These are phyloP conservation scores for Patella caerulea DNA, from an alignment of 2,888 invertebrate species.

Conservation along the genomic window DNA sequence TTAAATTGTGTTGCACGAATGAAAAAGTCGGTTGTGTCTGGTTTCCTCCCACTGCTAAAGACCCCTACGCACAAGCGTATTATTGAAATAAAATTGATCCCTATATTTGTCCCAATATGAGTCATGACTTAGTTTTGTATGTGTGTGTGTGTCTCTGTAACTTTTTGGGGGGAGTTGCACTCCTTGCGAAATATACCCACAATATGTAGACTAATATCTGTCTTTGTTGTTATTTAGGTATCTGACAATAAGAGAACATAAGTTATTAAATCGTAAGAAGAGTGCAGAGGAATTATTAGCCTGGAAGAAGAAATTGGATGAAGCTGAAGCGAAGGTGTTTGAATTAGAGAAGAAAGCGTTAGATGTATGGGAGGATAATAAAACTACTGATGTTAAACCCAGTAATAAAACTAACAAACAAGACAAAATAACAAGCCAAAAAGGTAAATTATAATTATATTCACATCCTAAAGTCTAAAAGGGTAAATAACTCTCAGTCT, in stretches of 20 bases:
- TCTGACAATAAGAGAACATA: conserved; percentile 68
- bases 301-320: conserved; percentile 69
- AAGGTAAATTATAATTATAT: neutral
- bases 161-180: neutral
- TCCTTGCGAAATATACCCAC: neutral
- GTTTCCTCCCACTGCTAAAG: too few relatives aligned
- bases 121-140: too few relatives aligned
- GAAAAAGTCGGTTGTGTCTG: too few relatives aligned
- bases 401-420: conserved; percentile 25
- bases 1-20: neutral
- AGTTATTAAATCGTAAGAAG: conserved; percentile 64
- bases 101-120: too few relatives aligned
- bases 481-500: too few relatives aligned
- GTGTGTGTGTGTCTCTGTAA: too few relatives aligned
- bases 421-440: conserved; percentile 24
- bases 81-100: too few relatives aligned
- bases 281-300: conserved; percentile 69
- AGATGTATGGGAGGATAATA: conserved; percentile 48
- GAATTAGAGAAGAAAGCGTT: conserved; percentile 67
- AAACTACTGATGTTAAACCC: neutral
- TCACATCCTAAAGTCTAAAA: too few relatives aligned
- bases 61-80: too few relatives aligned
- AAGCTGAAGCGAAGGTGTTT: conserved; percentile 66
- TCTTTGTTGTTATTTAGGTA: conserved; percentile 51
- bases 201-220: too few relatives aligned